Evolutionary conservation across 2,113 vertebrate species (phyloP), one percentile per base, ranked within the genome.

Genomic region (Candoia aspera): DNA sequence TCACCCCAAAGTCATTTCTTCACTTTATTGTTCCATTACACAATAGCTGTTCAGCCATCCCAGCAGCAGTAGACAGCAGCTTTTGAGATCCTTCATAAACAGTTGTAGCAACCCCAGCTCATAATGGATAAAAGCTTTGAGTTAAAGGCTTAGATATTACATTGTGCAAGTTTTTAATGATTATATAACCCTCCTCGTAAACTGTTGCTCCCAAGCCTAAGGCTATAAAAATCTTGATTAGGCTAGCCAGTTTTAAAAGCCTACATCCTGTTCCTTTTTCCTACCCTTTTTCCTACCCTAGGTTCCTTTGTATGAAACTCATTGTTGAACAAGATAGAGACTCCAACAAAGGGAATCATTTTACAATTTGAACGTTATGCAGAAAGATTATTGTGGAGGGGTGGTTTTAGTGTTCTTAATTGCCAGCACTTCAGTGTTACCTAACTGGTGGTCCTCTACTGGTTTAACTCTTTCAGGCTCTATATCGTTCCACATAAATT

Each of bases 281-380:
- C 94, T 95, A 94, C 93, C 93, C 0, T 58, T n/a, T n/a, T n/a
- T n/a, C n/a, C n/a, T n/a, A n/a, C n/a, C n/a, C n/a, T 89, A 60
- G 46, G 89, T 95, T 92, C 73, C 84, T 96, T 97, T 97, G 96
- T 97, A 21, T 84, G 37, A 79, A 92, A 93, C 94, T 97, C 93
- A 93, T 95, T 97, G 97, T 97, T 96, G 95, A 95, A 92, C 91
- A 93, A 55, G 95, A 92, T 93, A 95, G 95, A 95, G 90, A 46
- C 68, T 94, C 88, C 93, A 94, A 95, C 91, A 93, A 90, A 92
- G 96, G 93, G 94, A 95, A 91, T 92, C 95, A 68, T 92, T 94
- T 89, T 92, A 93, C 73, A 79, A 19, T 79, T 37, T 42, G 73
- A 79, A 83, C 49, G 87, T 92, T 92, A 86, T 79, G 85, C 64